Base-by-base conservation (phyloP, 2,797 vertebrate species). In the Enteromius argenteus region DNA sequence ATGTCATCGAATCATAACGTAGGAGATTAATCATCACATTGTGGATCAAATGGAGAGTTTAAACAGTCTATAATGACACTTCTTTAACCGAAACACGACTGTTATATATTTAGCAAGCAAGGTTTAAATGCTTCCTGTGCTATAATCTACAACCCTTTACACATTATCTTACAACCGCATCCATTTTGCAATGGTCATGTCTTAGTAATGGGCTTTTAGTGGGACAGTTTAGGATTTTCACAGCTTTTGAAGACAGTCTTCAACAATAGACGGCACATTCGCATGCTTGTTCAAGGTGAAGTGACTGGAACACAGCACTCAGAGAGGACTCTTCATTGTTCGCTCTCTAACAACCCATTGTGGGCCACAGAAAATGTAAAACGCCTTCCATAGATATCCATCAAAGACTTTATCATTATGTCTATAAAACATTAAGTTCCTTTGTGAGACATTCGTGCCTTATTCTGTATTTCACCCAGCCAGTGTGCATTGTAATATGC, bases 201-300 rank as follows among this genome's bases (percentile, higher is more conserved):
- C 90, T 93, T 87, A 86, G 83, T 85, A 84, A 91, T 83, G 90
- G 91, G 81, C 90, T 86, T 92, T 92, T 93, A 92, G 92, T 90
- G 86, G 88, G 89, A 92, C 91, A 90, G 88, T 92, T 91, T 89
- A 77, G 87, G 88, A 66, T 87, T 89, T 90, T 93, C 86, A 80
- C 91, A 90, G 89, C 88, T 89, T 89, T 84, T 88, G 74, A 85
- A 79, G 71, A 90, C 86, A 91, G 91, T 88, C 85, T 87, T 6
- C 71, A 62, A 89, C 90, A 89, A 89, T 79, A 85, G 84, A 85
- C 84, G 80, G 73, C 30, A 35, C 79, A 87, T 87, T 90, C 88
- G 68, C 37, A 82, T 44, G 60, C 78, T 79, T 74, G 69, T 19
- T 75, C 35, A 66, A 68, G 17, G 62, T 67, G 39, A 56, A 62